Evolutionary conservation across 2,113 vertebrate species (phyloP).

Genomic region (Ochotona princeps): DNA sequence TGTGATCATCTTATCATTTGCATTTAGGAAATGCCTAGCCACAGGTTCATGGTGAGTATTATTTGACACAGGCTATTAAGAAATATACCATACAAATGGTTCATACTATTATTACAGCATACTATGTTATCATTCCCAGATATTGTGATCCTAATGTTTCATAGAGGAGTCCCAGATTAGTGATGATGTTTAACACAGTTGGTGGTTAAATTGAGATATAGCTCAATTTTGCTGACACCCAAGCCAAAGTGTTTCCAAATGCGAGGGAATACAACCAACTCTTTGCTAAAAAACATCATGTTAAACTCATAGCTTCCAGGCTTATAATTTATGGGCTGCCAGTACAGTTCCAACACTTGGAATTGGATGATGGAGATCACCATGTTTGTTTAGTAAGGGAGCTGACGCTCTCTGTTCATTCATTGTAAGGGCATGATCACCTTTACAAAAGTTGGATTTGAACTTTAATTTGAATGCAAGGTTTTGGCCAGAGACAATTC

Average conservation of each 20-base stretch:
- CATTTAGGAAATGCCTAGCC: background rate
- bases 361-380: background rate
- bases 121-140: background rate
- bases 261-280: background rate
- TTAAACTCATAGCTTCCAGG: background rate
- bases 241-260: background rate
- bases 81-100: background rate
- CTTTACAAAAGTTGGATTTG: background rate
- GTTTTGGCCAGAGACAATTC: background rate
- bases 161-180: background rate
- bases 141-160: conserved; percentile 24
- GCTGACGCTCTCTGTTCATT: background rate
- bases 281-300: background rate
- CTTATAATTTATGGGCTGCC: background rate
- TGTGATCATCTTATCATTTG: background rate
- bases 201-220: background rate
- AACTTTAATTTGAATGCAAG: background rate
- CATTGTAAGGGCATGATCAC: background rate
- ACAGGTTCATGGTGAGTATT: background rate
- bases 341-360: background rate
- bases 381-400: conserved; percentile 1
- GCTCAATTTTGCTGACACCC: background rate
- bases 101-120: background rate
- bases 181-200: background rate
- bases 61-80: background rate